These are phyloP conservation scores for Paramormyrops kingsleyae DNA, from an alignment of 2,113 vertebrate species.

Conservation along the genomic window DNA sequence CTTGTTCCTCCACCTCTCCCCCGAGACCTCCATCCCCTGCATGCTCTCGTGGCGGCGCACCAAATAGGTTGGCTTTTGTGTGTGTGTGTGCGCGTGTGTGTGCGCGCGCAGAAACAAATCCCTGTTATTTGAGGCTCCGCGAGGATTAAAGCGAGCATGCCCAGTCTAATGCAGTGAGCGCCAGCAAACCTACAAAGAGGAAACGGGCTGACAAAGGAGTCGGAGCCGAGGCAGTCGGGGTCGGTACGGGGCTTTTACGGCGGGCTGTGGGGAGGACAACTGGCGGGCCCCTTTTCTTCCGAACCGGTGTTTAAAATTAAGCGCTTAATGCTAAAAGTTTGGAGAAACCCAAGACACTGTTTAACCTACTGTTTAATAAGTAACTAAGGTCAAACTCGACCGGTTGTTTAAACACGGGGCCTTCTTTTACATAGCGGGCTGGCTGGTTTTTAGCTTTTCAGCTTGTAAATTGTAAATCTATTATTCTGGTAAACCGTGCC, in stretches of 20 bases:
- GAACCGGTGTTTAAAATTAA: neutral
- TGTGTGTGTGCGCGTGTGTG: neutral
- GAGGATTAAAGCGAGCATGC: neutral
- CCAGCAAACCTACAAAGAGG: neutral
- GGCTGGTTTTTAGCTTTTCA: neutral
- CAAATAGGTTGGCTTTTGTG: neutral
- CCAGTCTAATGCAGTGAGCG: neutral
- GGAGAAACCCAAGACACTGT: neutral
- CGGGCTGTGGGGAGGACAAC: neutral
- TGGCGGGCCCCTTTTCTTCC: neutral
- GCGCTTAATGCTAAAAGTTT: neutral
- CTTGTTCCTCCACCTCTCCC: neutral
- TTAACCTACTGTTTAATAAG: neutral
- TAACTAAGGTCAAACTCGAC: constrained; percentile 26
- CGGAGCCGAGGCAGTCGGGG: neutral
- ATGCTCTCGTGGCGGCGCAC: neutral
- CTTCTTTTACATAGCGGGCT: neutral
- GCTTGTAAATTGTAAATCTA: neutral
- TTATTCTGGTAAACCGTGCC: neutral
- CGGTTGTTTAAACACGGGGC: neutral
- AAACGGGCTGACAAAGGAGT: neutral
- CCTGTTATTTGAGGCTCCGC: neutral
- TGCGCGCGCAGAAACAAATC: neutral
- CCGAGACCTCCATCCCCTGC: neutral
- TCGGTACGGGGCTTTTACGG: neutral